These are phyloP conservation scores for Megaceryle maxima DNA, from an alignment of 2,113 vertebrate genomes.

Conservation along the genomic window DNA sequence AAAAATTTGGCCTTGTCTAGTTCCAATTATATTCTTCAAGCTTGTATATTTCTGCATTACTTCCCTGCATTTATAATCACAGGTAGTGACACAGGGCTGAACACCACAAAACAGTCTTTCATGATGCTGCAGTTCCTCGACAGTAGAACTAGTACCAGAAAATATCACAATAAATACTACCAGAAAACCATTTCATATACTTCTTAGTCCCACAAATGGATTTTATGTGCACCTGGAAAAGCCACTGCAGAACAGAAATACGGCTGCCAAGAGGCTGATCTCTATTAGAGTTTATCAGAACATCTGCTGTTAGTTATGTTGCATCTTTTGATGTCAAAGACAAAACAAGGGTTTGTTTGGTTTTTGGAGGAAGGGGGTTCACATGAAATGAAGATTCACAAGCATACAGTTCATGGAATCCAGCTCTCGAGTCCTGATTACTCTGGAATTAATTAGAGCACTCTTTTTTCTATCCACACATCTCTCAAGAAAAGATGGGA, in stretches of 20 bases:
- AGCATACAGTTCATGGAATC: neutral
- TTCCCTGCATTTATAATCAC: neutral
- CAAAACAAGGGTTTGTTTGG: slow-evolving; percentile 43
- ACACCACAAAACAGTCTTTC: neutral
- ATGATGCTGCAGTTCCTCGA: neutral
- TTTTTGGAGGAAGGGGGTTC: slow-evolving; percentile 21
- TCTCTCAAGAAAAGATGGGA: slow-evolving; percentile 3
- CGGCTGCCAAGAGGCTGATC: neutral
- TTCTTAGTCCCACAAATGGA: neutral
- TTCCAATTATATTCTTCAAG: neutral
- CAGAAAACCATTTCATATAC: neutral
- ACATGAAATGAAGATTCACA: slow-evolving; percentile 22
- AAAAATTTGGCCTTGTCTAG: neutral
- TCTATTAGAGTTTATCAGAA: neutral
- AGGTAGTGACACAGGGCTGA: neutral
- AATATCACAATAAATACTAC: neutral
- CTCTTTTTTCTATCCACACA: slow-evolving; percentile 8
- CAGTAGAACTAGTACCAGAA: neutral
- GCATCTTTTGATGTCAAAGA: slow-evolving; percentile 47
- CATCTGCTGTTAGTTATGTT: slow-evolving; percentile 43
- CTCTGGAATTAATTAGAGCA: slow-evolving; percentile 43
- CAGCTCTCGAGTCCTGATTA: neutral
- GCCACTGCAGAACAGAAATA: neutral
- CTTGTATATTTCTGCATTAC: neutral
- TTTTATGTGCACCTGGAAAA: slow-evolving; percentile 5